phyloP scores from a whole-genome alignment of 2,113 vertebrate genomes.

The Penelope pileata region DNA sequence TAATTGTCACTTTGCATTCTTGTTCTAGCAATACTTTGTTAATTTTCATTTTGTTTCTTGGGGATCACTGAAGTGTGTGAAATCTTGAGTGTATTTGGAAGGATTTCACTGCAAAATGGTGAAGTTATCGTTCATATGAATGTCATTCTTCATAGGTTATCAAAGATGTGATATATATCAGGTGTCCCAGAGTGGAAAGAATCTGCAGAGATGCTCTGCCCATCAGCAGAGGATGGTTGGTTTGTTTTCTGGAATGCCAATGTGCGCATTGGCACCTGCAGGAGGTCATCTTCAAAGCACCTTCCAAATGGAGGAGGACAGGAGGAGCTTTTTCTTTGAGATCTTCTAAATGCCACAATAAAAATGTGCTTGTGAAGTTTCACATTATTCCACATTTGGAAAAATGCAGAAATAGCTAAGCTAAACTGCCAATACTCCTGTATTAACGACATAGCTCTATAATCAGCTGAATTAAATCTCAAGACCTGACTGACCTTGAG shows the following conservation, averaged over 20 bases:
- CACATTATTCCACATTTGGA: neutral
- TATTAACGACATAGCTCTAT: neutral
- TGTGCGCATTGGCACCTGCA: neutral
- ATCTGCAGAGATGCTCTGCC: neutral
- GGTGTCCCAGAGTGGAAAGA: neutral
- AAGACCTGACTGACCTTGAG: neutral
- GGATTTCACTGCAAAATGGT: slow-evolving; percentile 18
- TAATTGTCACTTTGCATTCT: slow-evolving; percentile 32
- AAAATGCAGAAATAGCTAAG: neutral
- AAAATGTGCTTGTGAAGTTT: neutral
- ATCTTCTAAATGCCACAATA: neutral
- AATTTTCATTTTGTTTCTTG: neutral
- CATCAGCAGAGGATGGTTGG: neutral
- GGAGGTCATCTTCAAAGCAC: neutral
- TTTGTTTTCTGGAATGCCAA: neutral
- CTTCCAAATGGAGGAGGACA: neutral
- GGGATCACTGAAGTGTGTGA: neutral
- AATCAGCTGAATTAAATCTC: neutral
- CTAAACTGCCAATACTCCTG: neutral
- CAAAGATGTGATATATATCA: neutral
- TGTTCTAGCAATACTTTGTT: neutral
- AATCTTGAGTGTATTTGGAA: slow-evolving; percentile 15
- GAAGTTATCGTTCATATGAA: slow-evolving; percentile 23
- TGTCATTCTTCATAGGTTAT: neutral
- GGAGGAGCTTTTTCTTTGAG: neutral